Evolutionary conservation across 1,140 invertebrate species (phyloP), one percentile per base, ranked within the genome.

Genomic region (Rhyacophila brunnea): DNA sequence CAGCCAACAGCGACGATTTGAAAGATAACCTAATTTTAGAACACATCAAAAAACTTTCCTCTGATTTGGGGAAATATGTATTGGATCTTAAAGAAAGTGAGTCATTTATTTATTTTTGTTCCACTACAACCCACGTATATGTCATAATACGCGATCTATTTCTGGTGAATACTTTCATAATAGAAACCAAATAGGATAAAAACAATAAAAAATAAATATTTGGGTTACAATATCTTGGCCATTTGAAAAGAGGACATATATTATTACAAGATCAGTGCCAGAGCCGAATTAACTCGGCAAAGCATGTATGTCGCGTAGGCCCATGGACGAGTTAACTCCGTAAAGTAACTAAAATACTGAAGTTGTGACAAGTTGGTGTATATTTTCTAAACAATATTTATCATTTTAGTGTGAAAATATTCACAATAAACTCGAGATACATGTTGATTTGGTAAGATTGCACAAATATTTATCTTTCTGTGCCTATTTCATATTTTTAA

Each of bases 1-100:
- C 28, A 42, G 55, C 55, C 15, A 60, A 55, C 20, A 66, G 42
- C 59, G 69, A 74, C 45, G 57, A 67, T 48, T 73, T 74, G 50
- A 67, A 69, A 10, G 73, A 77, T 44, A 43, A 62, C 62, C 53
- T 75, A 2, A 70, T 79, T 34, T 48, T 46, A 36, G 71, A 68
- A 52, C 77, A 79, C 56, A 75, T 79, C n/a, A 76, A 74, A 58
- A 77, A 78, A 69, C 69, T 78, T 42, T 75, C 68, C 65, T 51
- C 67, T 40, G 50, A 66, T 34, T 23, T 20, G 5, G 11, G 15
- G 18, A 61, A 64, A 11, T 67, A 69, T 6, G 58, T 77, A 18
- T 72, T 76, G 13, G 75, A 79, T 62, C 76, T 74, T 54, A 73
- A 75, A 58, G 76, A 74, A 69, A 73, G 76, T 77, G 68, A 62